Percentiles rank a stretch among this genome's conserved stretches.
Conservation (phyloP, 2,888 invertebrate species). For the Epinotia ramella region DNA sequence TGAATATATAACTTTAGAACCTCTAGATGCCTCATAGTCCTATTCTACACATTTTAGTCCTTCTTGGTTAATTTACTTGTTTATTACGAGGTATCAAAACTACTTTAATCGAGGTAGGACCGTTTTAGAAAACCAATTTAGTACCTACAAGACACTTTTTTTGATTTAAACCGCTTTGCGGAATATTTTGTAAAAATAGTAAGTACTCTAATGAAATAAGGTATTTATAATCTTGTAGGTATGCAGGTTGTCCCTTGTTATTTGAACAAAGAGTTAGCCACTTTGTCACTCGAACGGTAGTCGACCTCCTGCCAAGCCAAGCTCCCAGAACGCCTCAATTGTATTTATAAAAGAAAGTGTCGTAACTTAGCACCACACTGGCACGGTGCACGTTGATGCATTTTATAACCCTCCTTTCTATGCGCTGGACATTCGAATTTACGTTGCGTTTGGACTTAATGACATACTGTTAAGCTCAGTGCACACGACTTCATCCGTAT, state of each 20-base stretch:
- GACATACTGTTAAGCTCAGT: conserved; percentile 8
- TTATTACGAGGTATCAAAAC: no score
- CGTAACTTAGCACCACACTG: conserved; percentile 40
- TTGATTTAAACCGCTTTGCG: not conserved
- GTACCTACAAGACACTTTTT: not conserved
- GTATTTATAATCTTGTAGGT: not conserved
- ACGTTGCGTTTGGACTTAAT: conserved; percentile 23
- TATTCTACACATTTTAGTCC: not conserved
- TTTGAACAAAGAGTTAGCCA: conserved; percentile 21
- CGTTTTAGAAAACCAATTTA: no score
- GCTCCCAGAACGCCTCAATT: conserved; percentile 37
- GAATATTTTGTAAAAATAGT: not conserved
- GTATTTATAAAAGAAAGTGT: conserved; percentile 43
- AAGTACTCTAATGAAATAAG: not conserved
- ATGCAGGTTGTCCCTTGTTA: conserved; percentile 7
- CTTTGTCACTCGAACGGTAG: conserved; percentile 16
- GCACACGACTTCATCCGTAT: conserved; percentile 17
- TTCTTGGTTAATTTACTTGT: no score
- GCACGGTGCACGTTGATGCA: conserved; percentile 35
- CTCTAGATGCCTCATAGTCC: not conserved
- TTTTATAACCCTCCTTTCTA: conserved; percentile 48
- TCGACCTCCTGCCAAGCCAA: conserved; percentile 26
- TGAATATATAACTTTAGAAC: not conserved
- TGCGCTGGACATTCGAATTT: conserved; percentile 48
- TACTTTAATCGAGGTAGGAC: no score